Evolutionary conservation across 2,888 invertebrate genomes (phyloP), one percentile per base, ranked within the genome.

Genomic region (Acrocyrtus sp.): DNA sequence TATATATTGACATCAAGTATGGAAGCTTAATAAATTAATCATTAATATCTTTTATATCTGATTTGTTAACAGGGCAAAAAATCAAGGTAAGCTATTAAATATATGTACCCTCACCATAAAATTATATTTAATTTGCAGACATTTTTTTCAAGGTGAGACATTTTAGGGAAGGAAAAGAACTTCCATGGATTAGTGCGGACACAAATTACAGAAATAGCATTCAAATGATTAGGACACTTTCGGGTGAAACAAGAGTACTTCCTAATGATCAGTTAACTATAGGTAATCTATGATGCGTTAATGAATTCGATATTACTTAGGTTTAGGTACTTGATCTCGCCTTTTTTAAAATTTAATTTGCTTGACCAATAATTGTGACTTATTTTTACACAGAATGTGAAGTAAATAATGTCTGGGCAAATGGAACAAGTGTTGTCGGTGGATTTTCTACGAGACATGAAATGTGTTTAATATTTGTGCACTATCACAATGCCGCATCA

Each of bases 361-460:
- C 4, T 12, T 22, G 24, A 21, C 43, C 39, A 4, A 21, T 39
- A 54, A 15, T 41, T 56, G 26, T 4, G 50, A 47, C 29, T 57
- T 76, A 10, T 47, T 47, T 65, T 29, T 12, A 53, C 43, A 5
- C 26, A 91, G 94, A 94, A 84, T 95, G 94, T 83, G 90, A 90
- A 3, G 95, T 94, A 83, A 90, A 92, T 70, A 92, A 92, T 24
- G 86, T 87, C 1, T 86, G 88, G 5, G 50, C 22, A 57, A 66
- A 54, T 34, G 88, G 88, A 75, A 91, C 93, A 2, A 94, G 93
- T 39, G 86, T 76, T 8, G 86, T 76, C 3, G 78, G 70, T 17
- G 93, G 93, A 10, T 92, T 92, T 83, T 92, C 94, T 0, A 92
- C 92, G 0, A 88, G 89, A 67, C 92, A 94, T 85, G 95, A 95